Evolutionary conservation across 64 coral and sea anemone genomes (phyloP), one percentile per base, ranked within the genome.

Genomic region (Platygyra sinensis): DNA sequence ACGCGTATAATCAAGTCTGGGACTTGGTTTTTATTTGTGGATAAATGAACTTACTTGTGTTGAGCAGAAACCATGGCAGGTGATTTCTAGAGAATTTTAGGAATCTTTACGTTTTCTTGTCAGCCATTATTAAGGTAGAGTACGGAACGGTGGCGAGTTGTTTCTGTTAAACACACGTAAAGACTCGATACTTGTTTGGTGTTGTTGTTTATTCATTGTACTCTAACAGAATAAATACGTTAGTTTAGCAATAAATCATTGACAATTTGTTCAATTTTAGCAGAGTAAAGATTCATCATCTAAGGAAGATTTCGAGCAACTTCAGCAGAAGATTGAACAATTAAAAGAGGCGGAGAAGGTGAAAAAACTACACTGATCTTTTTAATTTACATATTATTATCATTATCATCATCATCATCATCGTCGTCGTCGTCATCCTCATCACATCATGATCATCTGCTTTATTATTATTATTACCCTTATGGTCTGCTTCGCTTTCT

Each of bases 311-410:
- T 50, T 92, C 16, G 77, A 87, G n/a, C 52, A 80, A 24, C 14
- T 92, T 27, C 77, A 87, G 19, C 33, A 67, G 27, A 92, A 92
- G 33, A 73, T 92, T 59, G 51, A 92, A 28, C 90, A 92, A 62
- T 60, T 92, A 10, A 77, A 74, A 73, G 61, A 87, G 51, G 82
- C 90, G 71, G 82, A 92, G n/a, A 61, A 87, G 90, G 90, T 87
- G 62, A 87, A 17, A 67, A 46, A 38, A 49, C 32, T 17, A 2
- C 36, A n/a, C 39, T 57, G 54, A 69, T 27, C 25, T 69, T 69
- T 24, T 27, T 69, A 69, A 8, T 69, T 6, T 27, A n/a, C n/a
- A n/a, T n/a, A n/a, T n/a, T n/a, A n/a, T n/a, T n/a, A n/a, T n/a
- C n/a, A 25, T 69, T 69, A 11, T 12, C 22, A 27, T 25, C 24